These are phyloP conservation scores for Bellardia bayeri DNA, from an alignment of 2,888 invertebrate genomes.

Conservation along the genomic window DNA sequence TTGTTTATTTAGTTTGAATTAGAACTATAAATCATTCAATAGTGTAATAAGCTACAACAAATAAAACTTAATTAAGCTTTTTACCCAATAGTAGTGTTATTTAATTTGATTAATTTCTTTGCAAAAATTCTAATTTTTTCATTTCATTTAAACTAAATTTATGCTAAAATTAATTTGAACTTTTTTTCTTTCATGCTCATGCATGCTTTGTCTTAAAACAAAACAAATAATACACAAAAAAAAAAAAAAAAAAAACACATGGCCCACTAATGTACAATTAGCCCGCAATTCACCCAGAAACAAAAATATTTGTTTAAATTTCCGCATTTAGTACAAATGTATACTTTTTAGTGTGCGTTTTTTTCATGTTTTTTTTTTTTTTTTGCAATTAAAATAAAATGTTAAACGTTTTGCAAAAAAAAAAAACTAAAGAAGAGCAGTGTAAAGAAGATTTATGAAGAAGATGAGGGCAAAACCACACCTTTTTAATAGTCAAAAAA, in stretches of 20 bases:
- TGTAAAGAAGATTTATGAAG: too few relatives aligned
- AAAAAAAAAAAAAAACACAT: conserved; percentile 48
- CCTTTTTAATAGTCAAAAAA: too few relatives aligned
- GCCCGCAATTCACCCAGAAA: conserved; percentile 65
- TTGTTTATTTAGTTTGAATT: too few relatives aligned
- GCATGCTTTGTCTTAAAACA: conserved; percentile 19
- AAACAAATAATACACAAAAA: conserved; percentile 8
- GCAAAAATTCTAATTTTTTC: not conserved
- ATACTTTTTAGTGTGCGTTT: conserved; percentile 1
- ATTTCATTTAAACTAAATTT: not conserved
- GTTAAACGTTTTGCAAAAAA: conserved; percentile 36
- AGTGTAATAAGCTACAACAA: too few relatives aligned
- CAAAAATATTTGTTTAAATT: conserved; percentile 61
- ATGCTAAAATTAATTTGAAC: conserved; percentile 46
- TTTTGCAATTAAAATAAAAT: conserved; percentile 54
- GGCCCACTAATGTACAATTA: conserved; percentile 71
- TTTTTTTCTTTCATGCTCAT: conserved; percentile 29
- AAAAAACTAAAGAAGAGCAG: not conserved
- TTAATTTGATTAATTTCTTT: not conserved
- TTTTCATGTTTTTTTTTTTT: too few relatives aligned
- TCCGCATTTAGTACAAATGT: conserved; percentile 65
- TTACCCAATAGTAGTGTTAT: too few relatives aligned
- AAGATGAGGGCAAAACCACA: too few relatives aligned
- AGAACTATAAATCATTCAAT: too few relatives aligned
- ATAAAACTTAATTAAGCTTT: too few relatives aligned